These are phyloP conservation scores for Drymodes brunneopygia DNA, from an alignment of 2,113 vertebrate genomes.

Conservation along the genomic window DNA sequence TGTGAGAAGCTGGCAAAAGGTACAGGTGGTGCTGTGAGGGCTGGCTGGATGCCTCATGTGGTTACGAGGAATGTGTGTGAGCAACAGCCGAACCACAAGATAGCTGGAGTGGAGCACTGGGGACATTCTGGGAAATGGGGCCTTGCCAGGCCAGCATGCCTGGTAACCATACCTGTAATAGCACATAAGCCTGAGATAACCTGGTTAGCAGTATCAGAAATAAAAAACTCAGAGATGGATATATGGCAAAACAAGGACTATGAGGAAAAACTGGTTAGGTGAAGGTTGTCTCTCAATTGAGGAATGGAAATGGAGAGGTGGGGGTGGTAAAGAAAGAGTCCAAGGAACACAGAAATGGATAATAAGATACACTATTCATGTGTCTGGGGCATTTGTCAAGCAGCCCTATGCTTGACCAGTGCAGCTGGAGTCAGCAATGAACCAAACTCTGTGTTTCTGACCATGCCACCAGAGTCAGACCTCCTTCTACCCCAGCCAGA, in stretches of 20 bases:
- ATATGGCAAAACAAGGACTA: not conserved
- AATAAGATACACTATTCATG: not conserved
- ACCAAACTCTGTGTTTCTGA: not conserved
- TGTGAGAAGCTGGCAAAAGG: not conserved
- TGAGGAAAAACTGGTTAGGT: not conserved
- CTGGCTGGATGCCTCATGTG: not conserved
- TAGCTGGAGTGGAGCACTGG: not conserved
- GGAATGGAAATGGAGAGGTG: not conserved
- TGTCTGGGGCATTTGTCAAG: not conserved
- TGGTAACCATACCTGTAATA: not conserved
- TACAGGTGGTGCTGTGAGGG: not conserved
- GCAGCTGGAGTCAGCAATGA: not conserved
- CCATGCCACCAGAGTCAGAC: not conserved
- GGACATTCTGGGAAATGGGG: not conserved
- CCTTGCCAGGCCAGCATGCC: not conserved
- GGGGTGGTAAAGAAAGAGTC: not conserved
- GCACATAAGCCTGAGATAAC: not conserved
- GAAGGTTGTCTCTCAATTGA: fast-evolving
- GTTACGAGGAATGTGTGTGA: fast-evolving
- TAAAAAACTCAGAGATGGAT: not conserved
- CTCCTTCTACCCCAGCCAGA: not conserved
- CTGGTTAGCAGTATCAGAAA: not conserved
- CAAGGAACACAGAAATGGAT: not conserved
- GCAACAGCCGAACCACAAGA: not conserved
- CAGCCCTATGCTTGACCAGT: not conserved